Evolutionary conservation across 2,888 invertebrate species (phyloP).

Genomic region (Oscheius sp.): DNA sequence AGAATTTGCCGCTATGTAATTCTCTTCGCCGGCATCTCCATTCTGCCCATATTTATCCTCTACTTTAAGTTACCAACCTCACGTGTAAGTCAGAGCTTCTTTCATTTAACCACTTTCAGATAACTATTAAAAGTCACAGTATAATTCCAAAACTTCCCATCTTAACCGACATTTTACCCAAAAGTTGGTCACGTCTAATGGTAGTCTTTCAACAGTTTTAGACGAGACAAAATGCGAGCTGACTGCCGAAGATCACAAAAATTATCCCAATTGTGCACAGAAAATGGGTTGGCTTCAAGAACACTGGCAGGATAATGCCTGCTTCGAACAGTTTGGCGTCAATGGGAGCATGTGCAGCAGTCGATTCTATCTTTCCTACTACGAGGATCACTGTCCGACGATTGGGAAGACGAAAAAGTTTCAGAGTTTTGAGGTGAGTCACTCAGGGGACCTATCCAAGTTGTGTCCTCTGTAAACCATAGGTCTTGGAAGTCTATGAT

Average conservation of each 20-base stretch:
- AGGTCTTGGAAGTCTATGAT: neutral
- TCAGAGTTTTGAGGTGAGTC: constrained; percentile 4
- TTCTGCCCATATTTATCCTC: constrained; percentile 8
- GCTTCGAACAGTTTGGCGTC: constrained; percentile 74
- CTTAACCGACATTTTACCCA: too few species aligned
- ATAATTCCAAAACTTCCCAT: too few species aligned
- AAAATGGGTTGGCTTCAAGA: constrained; percentile 74
- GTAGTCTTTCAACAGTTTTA: neutral
- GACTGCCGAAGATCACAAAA: constrained; percentile 1
- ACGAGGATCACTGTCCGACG: constrained; percentile 75
- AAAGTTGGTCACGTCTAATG: too few species aligned
- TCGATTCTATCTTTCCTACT: constrained; percentile 74
- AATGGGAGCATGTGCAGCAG: constrained; percentile 76
- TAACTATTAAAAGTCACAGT: too few species aligned
- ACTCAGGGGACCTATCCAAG: neutral
- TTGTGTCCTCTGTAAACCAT: too few species aligned
- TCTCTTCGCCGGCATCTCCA: neutral
- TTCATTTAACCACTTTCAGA: too few species aligned
- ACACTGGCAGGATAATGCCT: constrained; percentile 75
- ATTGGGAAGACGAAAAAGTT: neutral
- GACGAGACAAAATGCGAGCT: neutral
- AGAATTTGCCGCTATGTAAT: constrained; percentile 1
- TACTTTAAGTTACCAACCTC: constrained; percentile 5
- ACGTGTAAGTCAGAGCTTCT: neutral
- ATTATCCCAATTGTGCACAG: constrained; percentile 48